phyloP scores from a whole-genome alignment of 1,140 invertebrate species.

The Aporrectodea caliginosa region DNA sequence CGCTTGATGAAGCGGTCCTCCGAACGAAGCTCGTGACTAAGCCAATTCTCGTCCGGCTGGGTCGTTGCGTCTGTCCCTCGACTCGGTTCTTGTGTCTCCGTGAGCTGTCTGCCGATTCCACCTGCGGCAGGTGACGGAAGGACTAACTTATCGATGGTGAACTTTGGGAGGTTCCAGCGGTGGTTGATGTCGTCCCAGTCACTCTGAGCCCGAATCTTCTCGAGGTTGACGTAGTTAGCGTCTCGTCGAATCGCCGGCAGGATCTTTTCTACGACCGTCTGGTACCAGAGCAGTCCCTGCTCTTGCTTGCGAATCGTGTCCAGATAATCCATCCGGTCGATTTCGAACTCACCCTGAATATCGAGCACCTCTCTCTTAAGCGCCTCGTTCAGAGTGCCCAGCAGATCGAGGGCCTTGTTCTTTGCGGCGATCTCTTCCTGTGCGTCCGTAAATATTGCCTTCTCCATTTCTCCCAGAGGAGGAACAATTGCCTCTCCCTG shows the following conservation, averaged over 20 bases:
- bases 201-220: background rate
- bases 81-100: background rate
- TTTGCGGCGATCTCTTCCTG: background rate
- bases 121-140: background rate
- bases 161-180: constrained; percentile 2
- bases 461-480: background rate
- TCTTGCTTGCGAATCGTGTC: constrained; percentile 1
- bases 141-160: background rate
- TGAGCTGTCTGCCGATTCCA: background rate
- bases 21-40: background rate
- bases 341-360: background rate
- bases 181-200: background rate
- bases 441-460: background rate
- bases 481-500: background rate
- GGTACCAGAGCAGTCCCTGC: background rate
- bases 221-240: constrained; percentile 4
- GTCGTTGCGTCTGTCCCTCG: background rate
- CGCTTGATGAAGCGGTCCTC: background rate
- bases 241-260: background rate
- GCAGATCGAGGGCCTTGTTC: background rate
- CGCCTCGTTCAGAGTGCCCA: background rate
- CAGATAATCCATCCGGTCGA: background rate
- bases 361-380: background rate
- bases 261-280: constrained; percentile 9
- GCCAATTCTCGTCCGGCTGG: too few species aligned